Percentiles rank a stretch among this genome's conserved stretches.
These are phyloP conservation scores for Yasuhikotakia modesta DNA, from an alignment of 2,797 vertebrate species.

Conservation along the genomic window DNA sequence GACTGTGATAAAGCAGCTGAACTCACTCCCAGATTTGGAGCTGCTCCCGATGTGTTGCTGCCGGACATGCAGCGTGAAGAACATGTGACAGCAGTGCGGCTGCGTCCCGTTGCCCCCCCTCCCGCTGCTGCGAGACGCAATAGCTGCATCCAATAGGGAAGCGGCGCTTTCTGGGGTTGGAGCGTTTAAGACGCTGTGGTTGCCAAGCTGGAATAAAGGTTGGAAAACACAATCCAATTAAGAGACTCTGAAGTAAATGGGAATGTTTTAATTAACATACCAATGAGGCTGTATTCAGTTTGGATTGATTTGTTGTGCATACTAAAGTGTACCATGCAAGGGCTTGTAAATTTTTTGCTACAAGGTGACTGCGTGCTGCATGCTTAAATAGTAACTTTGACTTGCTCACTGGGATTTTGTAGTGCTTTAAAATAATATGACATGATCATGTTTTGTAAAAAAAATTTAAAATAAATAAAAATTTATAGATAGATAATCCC, in stretches of 20 bases:
- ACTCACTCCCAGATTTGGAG: slow-evolving; percentile 83
- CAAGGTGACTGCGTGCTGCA: background rate
- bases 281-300: slow-evolving; percentile 45
- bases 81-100: slow-evolving; percentile 92
- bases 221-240: slow-evolving; percentile 43
- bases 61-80: slow-evolving; percentile 94
- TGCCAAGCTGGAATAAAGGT: slow-evolving; percentile 81
- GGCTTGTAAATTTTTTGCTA: slow-evolving; percentile 1
- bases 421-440: no score
- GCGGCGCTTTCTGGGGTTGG: slow-evolving; percentile 92
- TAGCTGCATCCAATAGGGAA: slow-evolving; percentile 90
- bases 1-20: background rate
- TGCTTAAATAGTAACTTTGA: no score
- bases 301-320: slow-evolving; percentile 37
- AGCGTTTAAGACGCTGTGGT: slow-evolving; percentile 91
- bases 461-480: no score
- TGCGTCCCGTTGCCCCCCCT: slow-evolving; percentile 76
- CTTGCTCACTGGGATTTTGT: no score
- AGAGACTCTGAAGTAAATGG: slow-evolving; percentile 37
- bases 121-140: slow-evolving; percentile 83
- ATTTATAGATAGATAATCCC: no score
- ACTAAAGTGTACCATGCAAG: slow-evolving; percentile 2
- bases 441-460: no score
- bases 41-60: slow-evolving; percentile 93
- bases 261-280: slow-evolving; percentile 46